These are phyloP conservation scores for Thysanoteuthis rhombus DNA, from an alignment of 2,888 invertebrate species.

Conservation along the genomic window DNA sequence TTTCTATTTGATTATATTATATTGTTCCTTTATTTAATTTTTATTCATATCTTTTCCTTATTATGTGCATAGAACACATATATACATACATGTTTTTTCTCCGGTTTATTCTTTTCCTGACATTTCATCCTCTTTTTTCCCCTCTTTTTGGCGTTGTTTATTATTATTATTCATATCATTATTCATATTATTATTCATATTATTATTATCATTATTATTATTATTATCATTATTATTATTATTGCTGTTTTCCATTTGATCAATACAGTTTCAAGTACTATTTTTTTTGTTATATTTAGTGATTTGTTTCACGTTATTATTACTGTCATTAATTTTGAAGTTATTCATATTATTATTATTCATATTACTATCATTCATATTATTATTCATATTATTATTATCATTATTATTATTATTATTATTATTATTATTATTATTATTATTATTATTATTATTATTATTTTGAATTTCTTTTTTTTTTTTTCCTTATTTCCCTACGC, in stretches of 20 bases:
- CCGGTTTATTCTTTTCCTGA: background rate
- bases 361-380: background rate
- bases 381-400: background rate
- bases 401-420: background rate
- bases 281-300: no score
- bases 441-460: background rate
- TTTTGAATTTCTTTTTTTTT: background rate
- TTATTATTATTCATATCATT: background rate
- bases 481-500: background rate
- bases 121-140: background rate
- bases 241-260: background rate
- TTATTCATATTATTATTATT: background rate
- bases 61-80: background rate
- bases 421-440: background rate
- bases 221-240: background rate
- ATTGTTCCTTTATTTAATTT: background rate
- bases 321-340: no score
- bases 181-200: background rate
- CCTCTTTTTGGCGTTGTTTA: no score
- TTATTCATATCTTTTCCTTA: background rate
- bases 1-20: background rate
- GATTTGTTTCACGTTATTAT: no score
- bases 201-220: constrained; percentile 12
- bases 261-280: no score
- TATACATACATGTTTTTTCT: background rate